These are phyloP conservation scores for Drosophila flavopinicola DNA, from an alignment of 2,888 invertebrate species.

Conservation along the genomic window DNA sequence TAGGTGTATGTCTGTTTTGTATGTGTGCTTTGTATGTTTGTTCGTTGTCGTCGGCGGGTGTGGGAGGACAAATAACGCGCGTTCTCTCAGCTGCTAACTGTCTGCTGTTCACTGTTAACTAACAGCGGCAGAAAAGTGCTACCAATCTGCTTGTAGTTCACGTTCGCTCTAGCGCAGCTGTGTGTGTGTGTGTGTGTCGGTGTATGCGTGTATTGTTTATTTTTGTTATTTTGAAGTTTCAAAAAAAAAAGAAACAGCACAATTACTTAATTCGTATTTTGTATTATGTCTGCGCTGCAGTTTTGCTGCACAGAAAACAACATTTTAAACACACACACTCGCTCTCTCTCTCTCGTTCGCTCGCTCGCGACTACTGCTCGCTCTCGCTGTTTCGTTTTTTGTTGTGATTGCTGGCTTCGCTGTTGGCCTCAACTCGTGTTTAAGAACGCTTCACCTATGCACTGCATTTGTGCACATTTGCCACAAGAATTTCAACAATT, in stretches of 20 bases:
- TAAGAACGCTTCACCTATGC: slow-evolving; percentile 42
- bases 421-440: slow-evolving; percentile 39
- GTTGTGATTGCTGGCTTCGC: slow-evolving; percentile 75
- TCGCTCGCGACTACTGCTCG: slow-evolving; percentile 8
- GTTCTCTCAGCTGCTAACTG: slow-evolving; percentile 44
- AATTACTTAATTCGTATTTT: slow-evolving; percentile 42
- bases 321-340: slow-evolving; percentile 34
- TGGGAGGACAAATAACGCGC: slow-evolving; percentile 40
- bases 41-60: slow-evolving; percentile 7
- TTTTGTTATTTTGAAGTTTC: slow-evolving; percentile 51
- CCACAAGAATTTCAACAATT: slow-evolving; percentile 62
- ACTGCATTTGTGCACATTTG: slow-evolving; percentile 58
- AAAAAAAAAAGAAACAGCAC: slow-evolving; percentile 17
- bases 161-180: slow-evolving; percentile 34
- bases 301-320: slow-evolving; percentile 32
- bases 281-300: slow-evolving; percentile 42
- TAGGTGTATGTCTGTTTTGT: too few species aligned
- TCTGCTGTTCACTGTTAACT: slow-evolving; percentile 40
- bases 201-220: slow-evolving; percentile 54
- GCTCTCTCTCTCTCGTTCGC: slow-evolving; percentile 13
- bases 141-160: slow-evolving; percentile 58
- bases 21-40: too few species aligned
- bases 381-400: slow-evolving; percentile 68
- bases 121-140: slow-evolving; percentile 59
- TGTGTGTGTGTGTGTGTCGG: slow-evolving; percentile 14